Percentiles rank a stretch among this genome's conserved stretches.
Conservation (phyloP, 1,140 invertebrate genomes). For the Drosophila miranda region DNA sequence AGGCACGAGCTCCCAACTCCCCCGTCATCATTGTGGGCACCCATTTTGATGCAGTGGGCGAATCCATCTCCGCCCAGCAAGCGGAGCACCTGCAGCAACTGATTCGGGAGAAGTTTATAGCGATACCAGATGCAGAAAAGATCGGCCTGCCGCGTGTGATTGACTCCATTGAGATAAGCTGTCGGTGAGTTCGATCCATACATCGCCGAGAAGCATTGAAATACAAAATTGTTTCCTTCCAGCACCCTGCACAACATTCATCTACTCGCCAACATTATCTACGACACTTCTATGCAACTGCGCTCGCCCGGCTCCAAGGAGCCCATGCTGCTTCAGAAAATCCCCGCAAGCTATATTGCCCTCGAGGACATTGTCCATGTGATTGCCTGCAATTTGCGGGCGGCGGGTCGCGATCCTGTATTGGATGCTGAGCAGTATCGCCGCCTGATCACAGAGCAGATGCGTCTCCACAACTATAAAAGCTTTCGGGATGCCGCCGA, state of each 20-base stretch:
- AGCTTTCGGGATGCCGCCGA: conserved; percentile 91
- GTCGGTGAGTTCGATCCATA: conserved; percentile 55
- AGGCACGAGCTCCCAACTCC: conserved; percentile 95
- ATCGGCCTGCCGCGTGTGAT: conserved; percentile 96
- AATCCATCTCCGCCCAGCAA: conserved; percentile 87
- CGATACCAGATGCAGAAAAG: conserved; percentile 97
- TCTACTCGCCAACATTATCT: conserved; percentile 95
- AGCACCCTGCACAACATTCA: conserved; percentile 96
- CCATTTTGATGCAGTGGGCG: conserved; percentile 94
- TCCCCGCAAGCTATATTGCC: conserved; percentile 97
- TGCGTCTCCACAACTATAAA: conserved; percentile 85
- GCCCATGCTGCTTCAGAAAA: conserved; percentile 94
- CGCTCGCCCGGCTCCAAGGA: conserved; percentile 95
- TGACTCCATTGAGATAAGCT: conserved; percentile 95
- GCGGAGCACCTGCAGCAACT: conserved; percentile 94
- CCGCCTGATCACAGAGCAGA: conserved; percentile 87
- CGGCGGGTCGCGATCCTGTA: conserved; percentile 91
- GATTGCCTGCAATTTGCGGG: conserved; percentile 88
- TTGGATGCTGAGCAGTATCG: conserved; percentile 93
- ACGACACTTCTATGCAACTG: conserved; percentile 96
- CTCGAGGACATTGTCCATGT: conserved; percentile 95
- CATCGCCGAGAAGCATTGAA: not conserved
- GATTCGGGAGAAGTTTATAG: conserved; percentile 95
- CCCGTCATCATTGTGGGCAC: conserved; percentile 97
- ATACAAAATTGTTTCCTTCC: not conserved